Conservation (phyloP, 2,888 invertebrate species). For the Melieria omissa region DNA sequence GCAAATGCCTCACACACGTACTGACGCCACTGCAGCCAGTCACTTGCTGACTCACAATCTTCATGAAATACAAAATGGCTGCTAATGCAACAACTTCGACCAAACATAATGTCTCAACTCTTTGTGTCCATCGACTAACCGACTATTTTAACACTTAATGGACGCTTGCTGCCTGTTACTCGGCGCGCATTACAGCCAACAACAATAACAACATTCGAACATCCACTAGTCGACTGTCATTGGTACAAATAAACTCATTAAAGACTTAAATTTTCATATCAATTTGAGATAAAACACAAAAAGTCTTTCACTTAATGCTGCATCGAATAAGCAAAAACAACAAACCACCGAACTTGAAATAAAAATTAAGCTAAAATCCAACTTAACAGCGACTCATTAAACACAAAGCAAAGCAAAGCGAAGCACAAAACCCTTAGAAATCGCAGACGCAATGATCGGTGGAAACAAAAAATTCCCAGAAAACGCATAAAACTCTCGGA, state of each 20-base stretch:
- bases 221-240: not conserved
- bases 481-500: slow-evolving; percentile 53
- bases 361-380: slow-evolving; percentile 31
- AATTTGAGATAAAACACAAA: slow-evolving; percentile 27
- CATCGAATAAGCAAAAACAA: slow-evolving; percentile 29
- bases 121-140: too few species aligned
- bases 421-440: slow-evolving; percentile 21
- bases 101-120: too few species aligned
- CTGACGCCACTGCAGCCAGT: too few species aligned
- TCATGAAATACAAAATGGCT: too few species aligned
- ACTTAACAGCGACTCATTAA: slow-evolving; percentile 37
- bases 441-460: slow-evolving; percentile 31
- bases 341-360: slow-evolving; percentile 43
- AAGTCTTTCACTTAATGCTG: slow-evolving; percentile 22
- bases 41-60: too few species aligned
- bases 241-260: slow-evolving; percentile 36
- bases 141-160: too few species aligned
- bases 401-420: slow-evolving; percentile 15
- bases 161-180: too few species aligned
- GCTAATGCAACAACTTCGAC: too few species aligned
- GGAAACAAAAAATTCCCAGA: slow-evolving; percentile 51
- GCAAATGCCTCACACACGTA: too few species aligned
- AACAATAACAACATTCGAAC: not conserved
- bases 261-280: slow-evolving; percentile 31
- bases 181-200: too few species aligned